Percentiles rank a stretch among this genome's conserved stretches.
Evolutionary conservation across 2,888 invertebrate genomes (phyloP).

Genomic region (Tuberolachnus salignus): DNA sequence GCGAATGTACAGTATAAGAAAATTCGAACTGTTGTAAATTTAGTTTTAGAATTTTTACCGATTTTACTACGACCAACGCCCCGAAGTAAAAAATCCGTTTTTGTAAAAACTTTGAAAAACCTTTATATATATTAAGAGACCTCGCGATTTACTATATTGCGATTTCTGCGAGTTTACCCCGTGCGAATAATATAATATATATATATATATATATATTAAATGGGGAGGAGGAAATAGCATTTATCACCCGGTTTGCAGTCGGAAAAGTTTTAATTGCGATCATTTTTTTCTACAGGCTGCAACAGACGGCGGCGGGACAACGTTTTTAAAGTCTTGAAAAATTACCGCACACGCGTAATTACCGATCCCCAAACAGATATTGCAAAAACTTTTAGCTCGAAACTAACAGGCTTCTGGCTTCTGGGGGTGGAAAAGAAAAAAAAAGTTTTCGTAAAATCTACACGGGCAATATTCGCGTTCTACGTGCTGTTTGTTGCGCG

Average conservation of each 20-base stretch:
- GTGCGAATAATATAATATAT: not conserved
- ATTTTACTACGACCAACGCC: too few relatives aligned
- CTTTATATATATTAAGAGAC: not conserved
- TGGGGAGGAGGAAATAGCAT: slow-evolving; percentile 25
- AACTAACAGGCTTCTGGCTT: slow-evolving; percentile 12
- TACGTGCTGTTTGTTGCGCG: not conserved
- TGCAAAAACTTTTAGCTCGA: slow-evolving; percentile 11
- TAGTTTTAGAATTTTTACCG: too few relatives aligned
- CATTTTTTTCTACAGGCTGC: slow-evolving; percentile 41
- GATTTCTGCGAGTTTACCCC: too few relatives aligned
- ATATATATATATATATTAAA: slow-evolving; percentile 8
- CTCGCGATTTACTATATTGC: not conserved
- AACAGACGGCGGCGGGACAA: not conserved
- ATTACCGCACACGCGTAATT: slow-evolving; percentile 42
- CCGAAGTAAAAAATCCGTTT: too few relatives aligned
- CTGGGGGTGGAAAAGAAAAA: not conserved
- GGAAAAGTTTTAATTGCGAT: slow-evolving; percentile 50
- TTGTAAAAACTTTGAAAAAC: not conserved
- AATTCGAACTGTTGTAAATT: too few relatives aligned
- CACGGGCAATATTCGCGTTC: not conserved
- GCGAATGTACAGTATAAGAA: too few relatives aligned
- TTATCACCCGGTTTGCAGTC: slow-evolving; percentile 32
- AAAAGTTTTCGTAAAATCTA: not conserved
- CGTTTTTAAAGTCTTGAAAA: slow-evolving; percentile 49
- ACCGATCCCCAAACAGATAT: slow-evolving; percentile 52